phyloP scores from a whole-genome alignment of 1,140 invertebrate species.

The Arctopsyche grandis region DNA sequence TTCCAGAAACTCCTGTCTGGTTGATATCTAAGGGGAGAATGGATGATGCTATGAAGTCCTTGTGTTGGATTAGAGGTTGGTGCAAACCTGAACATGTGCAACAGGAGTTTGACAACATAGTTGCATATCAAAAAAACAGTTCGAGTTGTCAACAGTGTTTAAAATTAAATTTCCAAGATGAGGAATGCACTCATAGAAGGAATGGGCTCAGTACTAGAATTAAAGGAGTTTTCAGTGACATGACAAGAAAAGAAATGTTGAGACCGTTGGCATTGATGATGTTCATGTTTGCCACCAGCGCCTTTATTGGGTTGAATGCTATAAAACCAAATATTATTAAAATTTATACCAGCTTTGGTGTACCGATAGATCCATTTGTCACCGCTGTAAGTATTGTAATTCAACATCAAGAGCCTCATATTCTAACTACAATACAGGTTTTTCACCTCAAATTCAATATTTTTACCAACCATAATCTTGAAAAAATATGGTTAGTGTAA shows the following conservation, averaged over 20 bases:
- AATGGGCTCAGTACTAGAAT: conserved; percentile 23
- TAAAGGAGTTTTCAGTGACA: conserved; percentile 56
- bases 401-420: too few species aligned
- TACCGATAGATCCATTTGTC: conserved; percentile 62
- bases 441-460: too few species aligned
- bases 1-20: conserved; percentile 77
- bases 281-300: conserved; percentile 66
- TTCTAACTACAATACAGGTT: too few species aligned
- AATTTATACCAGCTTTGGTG: conserved; percentile 63
- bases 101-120: conserved; percentile 64
- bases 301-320: conserved; percentile 65
- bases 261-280: conserved; percentile 64
- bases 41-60: conserved; percentile 63
- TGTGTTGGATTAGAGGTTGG: conserved; percentile 68
- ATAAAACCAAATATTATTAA: conserved; percentile 72
- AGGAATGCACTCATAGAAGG: conserved; percentile 43
- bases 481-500: too few species aligned
- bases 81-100: conserved; percentile 61
- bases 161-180: neutral
- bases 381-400: conserved; percentile 59
- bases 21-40: conserved; percentile 65
- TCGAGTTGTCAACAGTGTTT: conserved; percentile 57
- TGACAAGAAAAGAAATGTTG: conserved; percentile 64
- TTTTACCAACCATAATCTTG: too few species aligned
- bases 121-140: conserved; percentile 59